A percentile compares a stretch with the other conserved stretches of the same genome.
These are phyloP conservation scores for Vesta saturnalis DNA, from an alignment of 2,888 invertebrate species.

Conservation along the genomic window DNA sequence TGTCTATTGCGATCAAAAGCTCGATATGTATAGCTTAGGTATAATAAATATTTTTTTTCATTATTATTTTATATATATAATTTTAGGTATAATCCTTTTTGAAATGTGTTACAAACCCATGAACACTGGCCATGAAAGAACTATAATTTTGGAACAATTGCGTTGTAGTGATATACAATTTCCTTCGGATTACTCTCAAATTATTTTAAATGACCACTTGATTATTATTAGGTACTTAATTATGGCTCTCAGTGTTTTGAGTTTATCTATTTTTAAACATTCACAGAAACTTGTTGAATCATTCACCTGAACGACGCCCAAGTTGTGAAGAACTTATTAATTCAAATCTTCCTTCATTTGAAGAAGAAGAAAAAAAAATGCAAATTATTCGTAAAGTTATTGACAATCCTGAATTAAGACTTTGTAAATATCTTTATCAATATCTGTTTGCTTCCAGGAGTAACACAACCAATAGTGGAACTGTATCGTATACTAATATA, in stretches of 20 bases:
- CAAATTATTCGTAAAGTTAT: slow-evolving; percentile 84
- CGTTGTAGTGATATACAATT: slow-evolving; percentile 75
- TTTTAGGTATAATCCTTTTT: slow-evolving; percentile 88
- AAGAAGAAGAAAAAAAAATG: slow-evolving; percentile 86
- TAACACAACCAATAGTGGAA: not conserved
- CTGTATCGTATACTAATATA: not conserved
- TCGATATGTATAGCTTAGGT: slow-evolving; percentile 74
- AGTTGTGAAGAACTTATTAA: slow-evolving; percentile 84
- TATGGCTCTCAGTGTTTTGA: no score
- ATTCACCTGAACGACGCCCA: slow-evolving; percentile 84
- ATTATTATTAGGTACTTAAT: slow-evolving; percentile 67
- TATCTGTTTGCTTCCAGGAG: slow-evolving; percentile 64
- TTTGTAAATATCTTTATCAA: slow-evolving; percentile 75
- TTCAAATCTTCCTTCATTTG: slow-evolving; percentile 86
- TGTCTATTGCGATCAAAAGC: slow-evolving; percentile 87
- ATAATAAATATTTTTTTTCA: slow-evolving; percentile 48
- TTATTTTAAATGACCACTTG: slow-evolving; percentile 67
- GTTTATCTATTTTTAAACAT: not conserved
- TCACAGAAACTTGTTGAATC: slow-evolving; percentile 79
- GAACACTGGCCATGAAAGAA: slow-evolving; percentile 89
- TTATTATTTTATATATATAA: not conserved
- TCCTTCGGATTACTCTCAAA: slow-evolving; percentile 71
- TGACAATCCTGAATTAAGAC: slow-evolving; percentile 80
- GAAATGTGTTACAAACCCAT: slow-evolving; percentile 93
- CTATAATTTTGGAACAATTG: slow-evolving; percentile 77